Base-by-base conservation (phyloP, 2,888 invertebrate genomes). In the Sepioteuthis lessoniana region DNA sequence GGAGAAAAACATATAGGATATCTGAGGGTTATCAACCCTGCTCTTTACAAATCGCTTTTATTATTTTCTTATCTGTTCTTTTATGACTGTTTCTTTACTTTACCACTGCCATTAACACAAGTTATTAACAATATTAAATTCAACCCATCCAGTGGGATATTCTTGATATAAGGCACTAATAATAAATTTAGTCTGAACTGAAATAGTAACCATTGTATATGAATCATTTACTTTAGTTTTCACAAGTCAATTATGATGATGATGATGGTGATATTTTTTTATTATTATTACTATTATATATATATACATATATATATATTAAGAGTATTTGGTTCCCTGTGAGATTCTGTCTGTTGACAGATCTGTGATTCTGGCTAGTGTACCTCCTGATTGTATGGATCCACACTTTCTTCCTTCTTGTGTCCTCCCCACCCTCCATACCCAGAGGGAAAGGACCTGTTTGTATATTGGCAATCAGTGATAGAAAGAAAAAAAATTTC, bases 301-400 rank as follows among this genome's bases (percentile, higher is more conserved):
- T n/a, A n/a, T n/a, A n/a, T 47, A 47, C 19, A 47, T 47, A 47
- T 13, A 47, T 47, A 47, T 47, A 19, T 47, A 47, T 13, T 55
- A 55, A 55, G 55, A n/a, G n/a, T 16, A 35, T 35, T 76, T 19
- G 76, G n/a, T 76, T 76, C 76, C 76, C 76, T 76, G 76, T 35
- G n/a, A 76, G n/a, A 76, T 76, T 76, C 76, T 76, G n/a, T 3
- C 76, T 13, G 13, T 76, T 76, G 76, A 13, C 16, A 16, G 76
- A 76, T n/a, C 76, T n/a, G 76, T 76, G 76, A 76, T 76, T 76
- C 76, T 76, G 76, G 76, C 76, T 76, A 76, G 76, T 76, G 76
- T 76, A 76, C 76, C n/a, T 76, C n/a, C 1, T 16, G n/a, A 35
- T 76, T 76, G 76, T 76, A n/a, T 35, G 76, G 76, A 76, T 76